A percentile compares a stretch with the other conserved stretches of the same genome.
Conservation (phyloP, 2,888 invertebrate species). For the Pomacea canaliculata region DNA sequence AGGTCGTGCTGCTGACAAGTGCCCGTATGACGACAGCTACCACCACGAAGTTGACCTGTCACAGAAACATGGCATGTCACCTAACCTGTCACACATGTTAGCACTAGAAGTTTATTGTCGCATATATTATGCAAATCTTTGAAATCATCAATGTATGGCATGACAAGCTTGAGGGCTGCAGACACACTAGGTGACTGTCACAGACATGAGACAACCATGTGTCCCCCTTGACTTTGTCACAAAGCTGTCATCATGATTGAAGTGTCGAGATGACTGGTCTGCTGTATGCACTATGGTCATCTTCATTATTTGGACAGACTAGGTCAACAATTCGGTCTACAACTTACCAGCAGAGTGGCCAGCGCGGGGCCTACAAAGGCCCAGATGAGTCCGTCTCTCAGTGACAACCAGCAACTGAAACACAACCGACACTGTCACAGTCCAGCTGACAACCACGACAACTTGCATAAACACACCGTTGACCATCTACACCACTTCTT, state of each 20-base stretch:
- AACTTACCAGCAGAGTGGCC: slow-evolving; percentile 36
- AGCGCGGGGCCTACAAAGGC: slow-evolving; percentile 44
- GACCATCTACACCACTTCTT: not conserved
- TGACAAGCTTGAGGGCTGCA: no score
- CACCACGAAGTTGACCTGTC: slow-evolving; percentile 35
- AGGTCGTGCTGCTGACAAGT: slow-evolving; percentile 14
- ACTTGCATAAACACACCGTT: not conserved
- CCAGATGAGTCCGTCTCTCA: slow-evolving; percentile 37
- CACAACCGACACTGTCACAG: not conserved
- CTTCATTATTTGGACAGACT: no score
- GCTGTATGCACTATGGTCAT: no score
- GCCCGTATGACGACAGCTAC: slow-evolving; percentile 29
- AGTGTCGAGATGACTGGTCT: no score
- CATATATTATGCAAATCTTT: no score
- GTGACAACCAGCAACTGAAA: slow-evolving; percentile 45
- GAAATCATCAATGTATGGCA: no score
- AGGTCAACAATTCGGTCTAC: not conserved
- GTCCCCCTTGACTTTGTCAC: no score
- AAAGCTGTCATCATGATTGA: no score
- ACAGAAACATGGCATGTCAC: not conserved
- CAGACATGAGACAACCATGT: no score
- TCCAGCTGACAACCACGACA: not conserved
- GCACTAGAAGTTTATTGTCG: no score
- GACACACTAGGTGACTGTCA: no score
- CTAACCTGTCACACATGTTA: not conserved